phyloP scores from a whole-genome alignment of 2,888 invertebrate species.

The Sthenelais limicola region DNA sequence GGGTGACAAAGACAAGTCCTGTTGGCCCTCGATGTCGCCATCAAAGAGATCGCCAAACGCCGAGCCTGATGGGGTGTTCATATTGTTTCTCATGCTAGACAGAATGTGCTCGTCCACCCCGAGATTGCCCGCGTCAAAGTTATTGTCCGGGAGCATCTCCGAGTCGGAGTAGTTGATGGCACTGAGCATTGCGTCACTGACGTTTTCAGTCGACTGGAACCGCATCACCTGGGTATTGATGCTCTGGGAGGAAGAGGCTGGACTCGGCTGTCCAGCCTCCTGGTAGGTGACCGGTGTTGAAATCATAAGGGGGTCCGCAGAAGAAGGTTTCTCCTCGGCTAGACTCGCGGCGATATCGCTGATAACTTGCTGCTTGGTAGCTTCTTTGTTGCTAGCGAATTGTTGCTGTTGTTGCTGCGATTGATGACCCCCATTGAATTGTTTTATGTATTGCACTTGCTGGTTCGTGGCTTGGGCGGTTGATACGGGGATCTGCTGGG shows the following conservation, averaged over 20 bases:
- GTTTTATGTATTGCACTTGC: slow-evolving; percentile 1
- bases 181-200: slow-evolving; percentile 72
- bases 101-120: slow-evolving; percentile 65
- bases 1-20: slow-evolving; percentile 63
- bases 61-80: slow-evolving; percentile 58
- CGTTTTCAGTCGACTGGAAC: slow-evolving; percentile 60
- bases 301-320: slow-evolving; percentile 15
- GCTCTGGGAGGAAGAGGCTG: slow-evolving; percentile 57
- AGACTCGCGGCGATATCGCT: slow-evolving; percentile 27
- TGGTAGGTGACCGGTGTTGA: slow-evolving; percentile 32
- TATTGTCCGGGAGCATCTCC: slow-evolving; percentile 68
- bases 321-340: slow-evolving; percentile 25
- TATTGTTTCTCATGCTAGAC: slow-evolving; percentile 60
- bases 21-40: slow-evolving; percentile 63
- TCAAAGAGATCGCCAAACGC: slow-evolving; percentile 68
- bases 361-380: slow-evolving; percentile 9
- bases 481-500: too few species aligned
- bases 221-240: slow-evolving; percentile 57
- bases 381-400: slow-evolving; percentile 13
- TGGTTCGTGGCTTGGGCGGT: too few species aligned
- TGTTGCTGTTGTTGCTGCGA: too few species aligned
- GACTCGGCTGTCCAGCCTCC: slow-evolving; percentile 62
- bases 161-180: slow-evolving; percentile 70
- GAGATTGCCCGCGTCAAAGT: slow-evolving; percentile 68
- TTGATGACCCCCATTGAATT: slow-evolving; percentile 19